Percentiles rank a stretch among this genome's conserved stretches.
Conservation (phyloP, 1,140 invertebrate species). For the Pararge aegeria region DNA sequence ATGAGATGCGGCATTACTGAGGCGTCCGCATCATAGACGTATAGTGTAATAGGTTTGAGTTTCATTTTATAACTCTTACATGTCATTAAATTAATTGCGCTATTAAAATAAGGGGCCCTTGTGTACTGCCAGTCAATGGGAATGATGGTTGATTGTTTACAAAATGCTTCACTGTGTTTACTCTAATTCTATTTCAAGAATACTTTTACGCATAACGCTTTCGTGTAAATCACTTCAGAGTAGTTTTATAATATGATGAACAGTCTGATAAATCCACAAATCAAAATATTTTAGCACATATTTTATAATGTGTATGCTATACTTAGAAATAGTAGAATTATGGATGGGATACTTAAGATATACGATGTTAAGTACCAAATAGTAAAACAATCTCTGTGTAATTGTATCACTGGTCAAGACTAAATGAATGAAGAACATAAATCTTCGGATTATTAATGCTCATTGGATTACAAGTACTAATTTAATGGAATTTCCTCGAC, state of each 20-base stretch:
- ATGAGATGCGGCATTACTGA: constrained; percentile 38
- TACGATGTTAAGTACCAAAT: no score
- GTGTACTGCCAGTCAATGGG: constrained; percentile 33
- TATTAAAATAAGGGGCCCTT: constrained; percentile 52
- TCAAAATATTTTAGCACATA: not conserved
- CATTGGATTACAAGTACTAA: no score
- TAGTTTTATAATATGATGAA: not conserved
- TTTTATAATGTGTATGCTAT: no score
- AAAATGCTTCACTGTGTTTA: constrained; percentile 33
- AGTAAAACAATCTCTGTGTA: no score
- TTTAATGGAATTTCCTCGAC: no score
- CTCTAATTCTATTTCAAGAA: constrained; percentile 32
- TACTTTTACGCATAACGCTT: constrained; percentile 23
- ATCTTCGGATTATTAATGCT: no score
- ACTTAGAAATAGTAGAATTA: no score
- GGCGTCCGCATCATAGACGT: constrained; percentile 30
- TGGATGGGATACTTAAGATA: no score
- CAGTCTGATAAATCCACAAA: not conserved
- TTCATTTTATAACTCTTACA: constrained; percentile 59
- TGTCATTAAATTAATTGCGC: constrained; percentile 65
- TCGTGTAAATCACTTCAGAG: constrained; percentile 4
- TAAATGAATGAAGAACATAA: no score
- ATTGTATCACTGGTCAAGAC: no score
- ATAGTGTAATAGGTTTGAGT: constrained; percentile 41
- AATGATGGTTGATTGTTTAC: constrained; percentile 40